Base-by-base conservation (phyloP, 92 coral and sea anemone genomes). In the Epizoanthus stellaris region DNA sequence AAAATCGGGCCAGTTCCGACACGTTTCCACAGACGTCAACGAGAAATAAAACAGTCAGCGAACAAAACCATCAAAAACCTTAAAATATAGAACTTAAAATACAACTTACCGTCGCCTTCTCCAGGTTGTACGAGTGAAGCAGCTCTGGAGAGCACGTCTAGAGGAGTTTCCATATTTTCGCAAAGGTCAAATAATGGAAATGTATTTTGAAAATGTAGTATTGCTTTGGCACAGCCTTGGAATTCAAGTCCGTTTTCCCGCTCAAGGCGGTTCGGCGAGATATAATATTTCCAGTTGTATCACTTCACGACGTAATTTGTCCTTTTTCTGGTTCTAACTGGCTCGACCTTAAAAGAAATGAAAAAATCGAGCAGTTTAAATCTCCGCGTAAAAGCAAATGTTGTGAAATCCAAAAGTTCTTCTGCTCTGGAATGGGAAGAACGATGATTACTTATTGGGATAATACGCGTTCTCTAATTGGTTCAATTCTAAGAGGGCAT, bases 131-230 rank as follows among this genome's bases (percentile, higher is more conserved):
- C 94, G 36, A 97, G 94, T 70, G 98, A 93, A 6, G 99, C 99
- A 23, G 99, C 99, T 82, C 99, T 91, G 56, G 99, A 97, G 43
- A 97, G 96, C 6, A 97, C 99, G 82, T 97, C 99, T 63, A 97
- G 86, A 8, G 99, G 95, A 36, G 97, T 97, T 91, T 97, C 99
- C 93, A 93, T 92, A 73, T 62, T 64, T 77, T 45, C 19, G 20
- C 60, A 30, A 62, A 63, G 83, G 57, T 79, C 42, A 79, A 79
- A 52, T 61, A 53, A 53, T 20, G 13, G 39, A 73, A 25, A 25
- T 79, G 70, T 15, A 79, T 70, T 79, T 79, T 63, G 60, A 40
- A 79, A 64, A 40, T n/a, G 43, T 34, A 68, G 73, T 38, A 15
- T 52, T 52, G 56, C 56, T 63, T 19, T 62, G 13, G 40, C 21